Conservation (phyloP, 2,888 invertebrate species). For the Aphelenchoides bicaudatus region DNA sequence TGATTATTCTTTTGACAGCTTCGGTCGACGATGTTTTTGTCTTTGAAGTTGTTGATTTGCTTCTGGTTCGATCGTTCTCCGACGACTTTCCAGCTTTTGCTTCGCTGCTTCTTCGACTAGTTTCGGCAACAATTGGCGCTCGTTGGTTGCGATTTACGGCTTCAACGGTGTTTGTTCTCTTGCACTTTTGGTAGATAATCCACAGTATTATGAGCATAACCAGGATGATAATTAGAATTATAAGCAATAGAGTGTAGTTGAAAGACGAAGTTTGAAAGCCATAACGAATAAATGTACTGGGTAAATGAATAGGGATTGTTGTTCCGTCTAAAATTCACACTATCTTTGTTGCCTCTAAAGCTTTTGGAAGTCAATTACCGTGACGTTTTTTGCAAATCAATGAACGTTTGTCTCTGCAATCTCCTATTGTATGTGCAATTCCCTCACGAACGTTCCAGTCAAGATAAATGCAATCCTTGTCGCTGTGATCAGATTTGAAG, state of each 20-base stretch:
- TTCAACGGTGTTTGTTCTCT: conserved; percentile 20
- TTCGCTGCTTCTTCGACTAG: neutral
- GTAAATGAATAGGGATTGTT: conserved; percentile 29
- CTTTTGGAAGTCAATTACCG: conserved; percentile 18
- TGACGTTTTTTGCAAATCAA: conserved; percentile 34
- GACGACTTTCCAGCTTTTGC: too few species aligned
- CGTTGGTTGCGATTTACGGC: conserved; percentile 1
- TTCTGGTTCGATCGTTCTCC: too few species aligned
- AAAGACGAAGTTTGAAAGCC: conserved; percentile 29
- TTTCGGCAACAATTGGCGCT: neutral
- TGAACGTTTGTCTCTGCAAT: conserved; percentile 30
- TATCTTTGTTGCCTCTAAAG: neutral
- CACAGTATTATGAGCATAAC: conserved; percentile 29
- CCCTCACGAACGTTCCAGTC: conserved; percentile 36
- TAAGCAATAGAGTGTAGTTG: conserved; percentile 29
- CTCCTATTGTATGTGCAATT: conserved; percentile 31
- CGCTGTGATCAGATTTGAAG: conserved; percentile 24
- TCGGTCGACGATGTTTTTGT: conserved; percentile 17
- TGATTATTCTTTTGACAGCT: conserved; percentile 11
- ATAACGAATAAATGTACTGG: conserved; percentile 28
- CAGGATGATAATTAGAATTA: conserved; percentile 28
- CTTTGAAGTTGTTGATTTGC: neutral
- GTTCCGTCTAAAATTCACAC: conserved; percentile 27
- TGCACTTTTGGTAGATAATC: conserved; percentile 28
- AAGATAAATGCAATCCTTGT: conserved; percentile 34